Evolutionary conservation across 2,113 vertebrate genomes (phyloP), one percentile per base, ranked within the genome.

Genomic region (Cololabis saira): DNA sequence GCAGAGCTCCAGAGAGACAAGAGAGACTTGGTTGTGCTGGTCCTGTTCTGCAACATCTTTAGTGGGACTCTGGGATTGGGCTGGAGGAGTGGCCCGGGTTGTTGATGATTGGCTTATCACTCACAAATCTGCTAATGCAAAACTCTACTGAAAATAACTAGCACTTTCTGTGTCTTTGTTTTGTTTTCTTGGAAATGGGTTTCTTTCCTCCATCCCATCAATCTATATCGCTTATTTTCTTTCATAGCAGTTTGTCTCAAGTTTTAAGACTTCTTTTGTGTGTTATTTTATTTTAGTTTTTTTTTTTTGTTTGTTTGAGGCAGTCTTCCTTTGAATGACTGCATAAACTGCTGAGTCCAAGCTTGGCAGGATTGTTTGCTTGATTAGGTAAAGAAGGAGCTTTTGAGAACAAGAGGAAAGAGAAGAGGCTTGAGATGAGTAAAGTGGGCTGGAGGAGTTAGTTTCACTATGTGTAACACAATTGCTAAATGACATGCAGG

Each of bases 141-240:
- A 87, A 78, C 68, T 76, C 59, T 86, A 78, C 60, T 67, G 71
- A 85, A 86, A 83, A 78, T 73, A 81, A 87, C 67, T 78, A 86
- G 92, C 91, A 93, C 92, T 92, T 92, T 75, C 71, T 78, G 43
- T 78, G 43, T 71, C 58, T 59, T 30, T 70, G 75, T 74, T 54
- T 57, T 52, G 41, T 73, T 58, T 61, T 55, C 11, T 58, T 18
- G 15, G 74, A 43, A 72, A 81, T 77, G 58, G 49, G 30, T 64
- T 81, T 51, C 62, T 75, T 69, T 54, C 10, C 52, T 64, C 44
- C 47, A 57, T 74, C 48, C 50, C 33, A n/a, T 77, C 12, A 19
- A 67, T 83, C 59, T 81, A 55, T 85, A 76, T 87, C 74, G 74
- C 61, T 80, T 72, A 68, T 82, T 88, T 79, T 87, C 67, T 81